These are phyloP conservation scores for Campoletis sonorensis DNA, from an alignment of 1,140 invertebrate genomes.

Conservation along the genomic window DNA sequence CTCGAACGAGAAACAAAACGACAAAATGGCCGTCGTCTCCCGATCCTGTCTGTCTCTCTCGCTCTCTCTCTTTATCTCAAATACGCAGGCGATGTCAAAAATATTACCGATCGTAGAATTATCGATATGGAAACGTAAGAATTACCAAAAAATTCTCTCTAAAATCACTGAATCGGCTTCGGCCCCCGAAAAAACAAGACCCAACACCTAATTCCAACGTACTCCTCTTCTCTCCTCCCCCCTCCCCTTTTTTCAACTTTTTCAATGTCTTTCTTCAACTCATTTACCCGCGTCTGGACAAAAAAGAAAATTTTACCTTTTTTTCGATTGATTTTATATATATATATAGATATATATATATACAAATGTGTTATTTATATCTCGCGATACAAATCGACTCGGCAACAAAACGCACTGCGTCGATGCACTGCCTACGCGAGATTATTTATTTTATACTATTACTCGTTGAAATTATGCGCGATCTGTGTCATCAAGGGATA, in stretches of 20 bases:
- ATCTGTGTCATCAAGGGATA: slow-evolving; percentile 59
- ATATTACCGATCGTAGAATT: slow-evolving; percentile 33
- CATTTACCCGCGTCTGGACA: slow-evolving; percentile 30
- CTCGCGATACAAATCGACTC: slow-evolving; percentile 52
- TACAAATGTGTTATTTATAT: slow-evolving; percentile 38
- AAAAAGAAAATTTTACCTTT: slow-evolving; percentile 11
- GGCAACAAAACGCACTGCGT: slow-evolving; percentile 69
- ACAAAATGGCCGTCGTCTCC: slow-evolving; percentile 72
- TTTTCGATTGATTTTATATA: not conserved
- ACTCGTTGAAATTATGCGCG: slow-evolving; percentile 58
- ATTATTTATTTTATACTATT: slow-evolving; percentile 61
- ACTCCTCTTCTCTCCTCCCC: not conserved
- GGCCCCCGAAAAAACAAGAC: not conserved
- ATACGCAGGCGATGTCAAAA: slow-evolving; percentile 26
- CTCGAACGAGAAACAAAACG: slow-evolving; percentile 70
- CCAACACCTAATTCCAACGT: not conserved
- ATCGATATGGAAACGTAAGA: not conserved
- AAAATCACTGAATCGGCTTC: slow-evolving; percentile 14
- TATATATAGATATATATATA: slow-evolving; percentile 32
- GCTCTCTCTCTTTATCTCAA: too few relatives aligned
- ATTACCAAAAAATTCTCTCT: not conserved
- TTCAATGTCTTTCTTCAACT: slow-evolving; percentile 33
- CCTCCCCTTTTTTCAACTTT: slow-evolving; percentile 20
- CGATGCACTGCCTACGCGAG: slow-evolving; percentile 57
- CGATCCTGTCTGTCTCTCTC: slow-evolving; percentile 60